A percentile compares a stretch with the other conserved stretches of the same genome.
phyloP scores from a whole-genome alignment of 2,113 vertebrate species.

The Phaetusa simplex region DNA sequence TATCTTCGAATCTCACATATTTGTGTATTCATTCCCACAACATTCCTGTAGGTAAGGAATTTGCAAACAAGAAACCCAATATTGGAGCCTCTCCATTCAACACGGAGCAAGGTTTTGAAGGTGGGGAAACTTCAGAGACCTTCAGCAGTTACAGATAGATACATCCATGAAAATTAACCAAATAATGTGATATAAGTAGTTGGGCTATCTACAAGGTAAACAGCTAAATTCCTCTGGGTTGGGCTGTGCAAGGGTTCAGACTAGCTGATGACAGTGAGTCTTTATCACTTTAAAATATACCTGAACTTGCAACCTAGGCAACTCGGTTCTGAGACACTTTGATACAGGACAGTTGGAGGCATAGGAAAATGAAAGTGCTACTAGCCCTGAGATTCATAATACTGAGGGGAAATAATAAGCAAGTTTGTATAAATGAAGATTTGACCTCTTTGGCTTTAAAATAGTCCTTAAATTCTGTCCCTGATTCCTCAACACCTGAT shows the following conservation, averaged over 20 bases:
- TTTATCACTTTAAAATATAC: slow-evolving; percentile 7
- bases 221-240: neutral
- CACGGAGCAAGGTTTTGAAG: neutral
- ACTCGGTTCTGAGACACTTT: neutral
- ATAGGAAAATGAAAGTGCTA: neutral
- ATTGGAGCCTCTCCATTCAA: neutral
- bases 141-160: neutral
- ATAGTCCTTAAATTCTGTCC: neutral
- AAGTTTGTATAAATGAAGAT: neutral
- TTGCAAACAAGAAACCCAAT: neutral
- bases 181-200: neutral
- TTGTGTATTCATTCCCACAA: slow-evolving; percentile 32
- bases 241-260: neutral
- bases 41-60: slow-evolving; percentile 42
- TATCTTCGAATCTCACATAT: slow-evolving; percentile 45
- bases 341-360: neutral
- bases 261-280: neutral
- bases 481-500: neutral
- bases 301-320: neutral
- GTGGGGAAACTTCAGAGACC: neutral
- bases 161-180: neutral
- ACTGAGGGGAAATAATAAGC: neutral
- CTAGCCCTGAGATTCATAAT: neutral
- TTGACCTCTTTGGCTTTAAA: neutral
- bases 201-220: neutral